Conservation (phyloP, 2,797 vertebrate species). For the Synaphobranchus kaupii region DNA sequence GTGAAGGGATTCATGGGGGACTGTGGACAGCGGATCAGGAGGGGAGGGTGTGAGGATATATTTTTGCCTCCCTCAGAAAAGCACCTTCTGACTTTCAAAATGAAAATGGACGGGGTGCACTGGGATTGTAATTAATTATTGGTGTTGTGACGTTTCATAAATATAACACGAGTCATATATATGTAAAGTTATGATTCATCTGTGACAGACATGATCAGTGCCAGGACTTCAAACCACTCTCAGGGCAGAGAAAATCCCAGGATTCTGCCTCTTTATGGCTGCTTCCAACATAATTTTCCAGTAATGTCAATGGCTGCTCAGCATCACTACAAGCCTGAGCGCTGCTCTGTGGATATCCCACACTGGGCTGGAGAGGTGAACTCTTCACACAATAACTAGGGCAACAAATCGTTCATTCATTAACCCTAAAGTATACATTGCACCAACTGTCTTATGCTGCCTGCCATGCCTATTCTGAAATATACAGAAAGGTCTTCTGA, state of each 20-base stretch:
- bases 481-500: background rate
- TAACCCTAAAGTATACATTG: background rate
- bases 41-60: conserved; percentile 11
- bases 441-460: background rate
- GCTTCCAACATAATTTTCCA: background rate
- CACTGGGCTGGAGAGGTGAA: background rate
- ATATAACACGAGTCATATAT: conserved; percentile 21
- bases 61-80: background rate
- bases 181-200: conserved; percentile 26
- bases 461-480: background rate
- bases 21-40: background rate
- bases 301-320: background rate
- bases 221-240: background rate
- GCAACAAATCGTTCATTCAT: background rate
- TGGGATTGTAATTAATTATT: conserved; percentile 17
- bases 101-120: background rate
- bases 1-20: conserved; percentile 19
- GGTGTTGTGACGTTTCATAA: conserved; percentile 25
- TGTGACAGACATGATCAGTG: background rate
- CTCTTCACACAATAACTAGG: background rate
- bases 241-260: background rate
- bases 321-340: background rate
- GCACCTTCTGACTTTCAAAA: conserved; percentile 15
- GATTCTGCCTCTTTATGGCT: conserved; percentile 10
- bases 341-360: background rate